A percentile compares a stretch with the other conserved stretches of the same genome.
These are phyloP conservation scores for Phodopus roborovskii DNA, from an alignment of 2,113 vertebrate species.

Conservation along the genomic window DNA sequence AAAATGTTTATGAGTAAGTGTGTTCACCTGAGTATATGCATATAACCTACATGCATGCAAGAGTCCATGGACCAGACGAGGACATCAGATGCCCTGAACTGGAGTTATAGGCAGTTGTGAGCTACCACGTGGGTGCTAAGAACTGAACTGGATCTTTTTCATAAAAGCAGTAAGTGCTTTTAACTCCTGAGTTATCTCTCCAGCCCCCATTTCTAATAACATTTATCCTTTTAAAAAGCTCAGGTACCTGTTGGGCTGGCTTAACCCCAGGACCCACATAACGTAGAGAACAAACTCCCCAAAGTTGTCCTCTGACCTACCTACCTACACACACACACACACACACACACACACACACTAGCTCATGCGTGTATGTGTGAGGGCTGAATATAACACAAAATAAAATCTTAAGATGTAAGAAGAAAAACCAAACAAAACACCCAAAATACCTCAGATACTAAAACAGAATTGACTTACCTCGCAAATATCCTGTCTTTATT, in stretches of 20 bases:
- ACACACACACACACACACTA: too few species aligned
- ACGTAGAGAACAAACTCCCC: not conserved
- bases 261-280: not conserved
- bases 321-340: too few species aligned
- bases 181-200: not conserved
- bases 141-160: not conserved
- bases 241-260: not conserved
- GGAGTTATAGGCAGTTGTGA: not conserved
- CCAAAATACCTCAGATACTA: not conserved
- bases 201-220: not conserved
- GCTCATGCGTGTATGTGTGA: too few species aligned
- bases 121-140: not conserved
- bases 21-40: too few species aligned
- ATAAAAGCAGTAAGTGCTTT: not conserved
- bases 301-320: not conserved
- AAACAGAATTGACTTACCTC: slow-evolving; percentile 89
- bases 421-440: not conserved
- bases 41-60: not conserved
- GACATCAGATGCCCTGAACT: not conserved
- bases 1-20: not conserved
- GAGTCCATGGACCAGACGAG: not conserved
- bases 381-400: not conserved
- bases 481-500: slow-evolving; percentile 98
- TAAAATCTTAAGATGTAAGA: not conserved
- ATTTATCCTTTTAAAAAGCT: slow-evolving; percentile 33